A percentile compares a stretch with the other conserved stretches of the same genome.
These are phyloP conservation scores for Syrrhaptes paradoxus DNA, from an alignment of 2,113 vertebrate genomes.

Conservation along the genomic window DNA sequence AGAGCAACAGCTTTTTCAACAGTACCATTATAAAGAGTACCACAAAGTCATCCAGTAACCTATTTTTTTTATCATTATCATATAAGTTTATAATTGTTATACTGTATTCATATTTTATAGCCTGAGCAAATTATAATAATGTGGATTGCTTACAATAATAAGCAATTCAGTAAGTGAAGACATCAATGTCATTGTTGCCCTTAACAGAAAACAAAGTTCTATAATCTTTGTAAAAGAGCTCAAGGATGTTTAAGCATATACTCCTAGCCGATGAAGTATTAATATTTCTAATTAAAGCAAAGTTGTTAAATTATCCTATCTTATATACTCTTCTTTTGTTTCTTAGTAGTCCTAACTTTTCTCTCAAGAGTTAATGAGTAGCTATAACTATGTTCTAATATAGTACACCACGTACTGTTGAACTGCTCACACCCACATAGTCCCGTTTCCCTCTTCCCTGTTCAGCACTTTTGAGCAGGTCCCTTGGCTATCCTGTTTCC, in stretches of 20 bases:
- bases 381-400: neutral
- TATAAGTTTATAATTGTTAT: neutral
- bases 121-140: neutral
- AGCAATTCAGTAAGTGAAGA: neutral
- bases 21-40: neutral
- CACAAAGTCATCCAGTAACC: neutral
- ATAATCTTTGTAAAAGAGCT: neutral
- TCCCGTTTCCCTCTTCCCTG: neutral
- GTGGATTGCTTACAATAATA: neutral
- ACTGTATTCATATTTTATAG: neutral
- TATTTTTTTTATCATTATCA: neutral
- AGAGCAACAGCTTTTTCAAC: neutral
- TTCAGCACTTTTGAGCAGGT: neutral
- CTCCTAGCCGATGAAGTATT: neutral
- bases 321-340: neutral
- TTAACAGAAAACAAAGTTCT: neutral
- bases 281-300: neutral
- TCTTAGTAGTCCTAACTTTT: neutral
- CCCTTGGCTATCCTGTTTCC: conserved; percentile 63
- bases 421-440: neutral
- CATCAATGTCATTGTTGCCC: neutral
- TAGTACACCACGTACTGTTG: neutral
- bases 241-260: neutral
- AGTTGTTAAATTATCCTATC: neutral
- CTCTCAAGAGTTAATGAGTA: neutral